Percentiles rank a stretch among this genome's conserved stretches.
Conservation (phyloP, 1,140 invertebrate species). For the Euwallacea fornicatus region DNA sequence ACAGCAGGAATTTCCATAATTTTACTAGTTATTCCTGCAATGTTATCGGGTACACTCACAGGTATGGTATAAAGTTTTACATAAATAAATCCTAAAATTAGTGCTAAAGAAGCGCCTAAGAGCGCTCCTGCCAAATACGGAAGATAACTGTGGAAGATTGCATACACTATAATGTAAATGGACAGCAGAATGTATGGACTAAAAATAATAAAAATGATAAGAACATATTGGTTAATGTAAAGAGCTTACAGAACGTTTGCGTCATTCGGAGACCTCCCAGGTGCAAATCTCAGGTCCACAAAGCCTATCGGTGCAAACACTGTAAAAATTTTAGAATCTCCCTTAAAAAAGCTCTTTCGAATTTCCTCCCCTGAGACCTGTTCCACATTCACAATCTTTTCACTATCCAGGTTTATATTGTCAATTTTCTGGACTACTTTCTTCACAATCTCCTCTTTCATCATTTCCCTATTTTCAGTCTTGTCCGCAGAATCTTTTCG, state of each 20-base stretch:
- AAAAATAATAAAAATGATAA: slow-evolving; percentile 15
- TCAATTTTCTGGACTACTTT: slow-evolving; percentile 42
- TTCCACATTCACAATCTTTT: slow-evolving; percentile 45
- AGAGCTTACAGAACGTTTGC: slow-evolving; percentile 37
- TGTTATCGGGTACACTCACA: background rate
- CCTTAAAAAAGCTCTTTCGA: slow-evolving; percentile 24
- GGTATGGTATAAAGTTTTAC: slow-evolving; percentile 30
- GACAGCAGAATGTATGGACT: slow-evolving; percentile 31
- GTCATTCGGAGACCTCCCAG: slow-evolving; percentile 15
- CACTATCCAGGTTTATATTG: slow-evolving; percentile 49
- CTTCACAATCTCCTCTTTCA: slow-evolving; percentile 38
- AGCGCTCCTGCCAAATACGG: slow-evolving; percentile 41
- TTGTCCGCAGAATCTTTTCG: slow-evolving; percentile 13
- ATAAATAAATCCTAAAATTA: slow-evolving; percentile 28
- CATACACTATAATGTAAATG: slow-evolving; percentile 37
- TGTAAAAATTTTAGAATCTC: slow-evolving; percentile 32
- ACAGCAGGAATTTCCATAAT: slow-evolving; percentile 57
- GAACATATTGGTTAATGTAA: background rate
- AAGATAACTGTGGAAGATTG: slow-evolving; percentile 41
- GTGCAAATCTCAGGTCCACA: slow-evolving; percentile 45
- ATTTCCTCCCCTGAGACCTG: slow-evolving; percentile 40
- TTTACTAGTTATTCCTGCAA: slow-evolving; percentile 13
- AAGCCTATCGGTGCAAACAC: slow-evolving; percentile 49
- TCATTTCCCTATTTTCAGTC: slow-evolving; percentile 8
- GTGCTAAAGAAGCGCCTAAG: slow-evolving; percentile 35